A percentile compares a stretch with the other conserved stretches of the same genome.
Conservation (phyloP, 2,797 vertebrate species). For the Orestias chungarensis region DNA sequence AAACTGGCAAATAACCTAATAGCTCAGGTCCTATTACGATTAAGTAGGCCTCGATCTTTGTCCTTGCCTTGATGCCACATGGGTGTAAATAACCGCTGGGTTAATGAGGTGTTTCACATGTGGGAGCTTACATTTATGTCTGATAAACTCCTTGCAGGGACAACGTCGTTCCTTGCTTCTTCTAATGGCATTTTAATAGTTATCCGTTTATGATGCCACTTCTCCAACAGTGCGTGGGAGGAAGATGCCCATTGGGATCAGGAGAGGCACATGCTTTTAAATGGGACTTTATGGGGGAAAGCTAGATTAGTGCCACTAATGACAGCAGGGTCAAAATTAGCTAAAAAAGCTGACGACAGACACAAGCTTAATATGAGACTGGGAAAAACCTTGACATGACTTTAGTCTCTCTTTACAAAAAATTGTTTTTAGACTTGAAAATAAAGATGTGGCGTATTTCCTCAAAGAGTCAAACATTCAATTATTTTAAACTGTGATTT, state of each 20-base stretch:
- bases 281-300: background rate
- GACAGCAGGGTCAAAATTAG: background rate
- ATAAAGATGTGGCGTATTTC: too few relatives aligned
- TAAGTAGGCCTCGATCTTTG: conserved; percentile 31
- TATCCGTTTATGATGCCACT: conserved; percentile 51
- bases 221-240: conserved; percentile 14
- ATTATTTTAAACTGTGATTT: background rate
- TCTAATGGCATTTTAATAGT: conserved; percentile 71
- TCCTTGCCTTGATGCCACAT: conserved; percentile 25
- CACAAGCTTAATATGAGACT: background rate
- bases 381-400: background rate
- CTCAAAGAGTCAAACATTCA: background rate
- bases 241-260: conserved; percentile 11
- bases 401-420: background rate
- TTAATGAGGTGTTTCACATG: conserved; percentile 68
- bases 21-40: conserved; percentile 43
- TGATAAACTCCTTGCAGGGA: conserved; percentile 60
- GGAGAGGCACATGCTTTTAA: conserved; percentile 3
- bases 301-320: conserved; percentile 11
- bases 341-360: background rate
- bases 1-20: conserved; percentile 21
- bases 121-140: conserved; percentile 62
- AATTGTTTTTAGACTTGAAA: too few relatives aligned
- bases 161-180: conserved; percentile 57
- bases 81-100: conserved; percentile 57